phyloP scores from a whole-genome alignment of 2,888 invertebrate species.

The Himalopsyche kuldschensis region DNA sequence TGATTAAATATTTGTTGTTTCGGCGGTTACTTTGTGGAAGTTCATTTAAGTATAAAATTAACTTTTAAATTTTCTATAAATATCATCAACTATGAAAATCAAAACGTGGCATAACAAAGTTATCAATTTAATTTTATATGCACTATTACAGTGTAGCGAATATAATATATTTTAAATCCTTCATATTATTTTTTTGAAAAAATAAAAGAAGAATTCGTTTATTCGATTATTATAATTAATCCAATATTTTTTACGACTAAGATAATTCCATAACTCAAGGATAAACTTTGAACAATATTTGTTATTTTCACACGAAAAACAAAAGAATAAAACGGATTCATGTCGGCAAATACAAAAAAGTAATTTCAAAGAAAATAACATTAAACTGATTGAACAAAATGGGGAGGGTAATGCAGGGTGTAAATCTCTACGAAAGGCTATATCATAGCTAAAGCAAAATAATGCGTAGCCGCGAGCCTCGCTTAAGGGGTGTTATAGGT shows the following conservation, averaged over 20 bases:
- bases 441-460: slow-evolving; percentile 13
- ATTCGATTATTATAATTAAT: neutral
- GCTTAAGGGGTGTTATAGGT: slow-evolving; percentile 3
- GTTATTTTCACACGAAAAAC: neutral
- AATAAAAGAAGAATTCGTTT: too few relatives aligned
- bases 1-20: too few relatives aligned
- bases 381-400: slow-evolving; percentile 23
- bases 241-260: neutral
- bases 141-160: too few relatives aligned
- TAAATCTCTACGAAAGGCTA: slow-evolving; percentile 5
- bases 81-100: too few relatives aligned
- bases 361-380: slow-evolving; percentile 24
- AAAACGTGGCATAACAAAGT: too few relatives aligned
- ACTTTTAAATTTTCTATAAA: too few relatives aligned
- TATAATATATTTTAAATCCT: too few relatives aligned
- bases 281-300: neutral
- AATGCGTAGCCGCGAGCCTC: slow-evolving; percentile 13
- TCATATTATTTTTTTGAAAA: too few relatives aligned
- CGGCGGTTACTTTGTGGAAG: too few relatives aligned
- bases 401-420: neutral
- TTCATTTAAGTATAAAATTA: too few relatives aligned
- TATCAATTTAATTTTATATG: too few relatives aligned
- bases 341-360: slow-evolving; percentile 9
- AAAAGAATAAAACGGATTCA: neutral
- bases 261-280: neutral